phyloP scores from a whole-genome alignment of 2,888 invertebrate genomes.

The Ophion ellenae region DNA sequence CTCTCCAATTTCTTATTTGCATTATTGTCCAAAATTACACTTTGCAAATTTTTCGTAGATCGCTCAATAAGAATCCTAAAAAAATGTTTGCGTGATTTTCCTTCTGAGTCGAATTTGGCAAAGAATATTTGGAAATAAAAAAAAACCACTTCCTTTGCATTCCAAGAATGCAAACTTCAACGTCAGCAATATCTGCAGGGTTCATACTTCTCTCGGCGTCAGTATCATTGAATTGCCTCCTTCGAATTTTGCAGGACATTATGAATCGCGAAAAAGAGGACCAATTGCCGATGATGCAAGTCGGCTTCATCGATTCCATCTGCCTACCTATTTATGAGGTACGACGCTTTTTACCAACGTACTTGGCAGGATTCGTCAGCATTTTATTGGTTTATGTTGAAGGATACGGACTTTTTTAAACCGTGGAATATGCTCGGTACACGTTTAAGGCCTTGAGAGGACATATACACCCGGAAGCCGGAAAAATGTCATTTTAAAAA shows the following conservation, averaged over 20 bases:
- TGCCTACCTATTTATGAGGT: constrained; percentile 97
- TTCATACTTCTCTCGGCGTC: neutral
- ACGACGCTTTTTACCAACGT: constrained; percentile 62
- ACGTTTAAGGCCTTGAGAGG: too few species aligned
- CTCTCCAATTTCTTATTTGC: too few species aligned
- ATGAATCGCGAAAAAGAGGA: constrained; percentile 98
- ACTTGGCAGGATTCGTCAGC: neutral
- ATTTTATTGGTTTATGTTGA: neutral
- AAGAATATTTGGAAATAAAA: too few species aligned
- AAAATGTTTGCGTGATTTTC: neutral
- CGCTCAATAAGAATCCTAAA: too few species aligned
- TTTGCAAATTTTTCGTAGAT: too few species aligned
- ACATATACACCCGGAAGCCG: too few species aligned
- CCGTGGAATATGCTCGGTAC: too few species aligned
- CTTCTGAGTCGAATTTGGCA: too few species aligned
- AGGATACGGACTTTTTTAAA: neutral
- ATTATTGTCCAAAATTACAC: too few species aligned
- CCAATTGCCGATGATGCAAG: constrained; percentile 97
- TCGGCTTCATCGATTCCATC: constrained; percentile 97
- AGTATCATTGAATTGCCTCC: constrained; percentile 1
- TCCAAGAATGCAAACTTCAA: too few species aligned
- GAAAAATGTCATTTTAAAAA: too few species aligned
- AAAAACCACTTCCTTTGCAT: neutral
- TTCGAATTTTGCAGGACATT: constrained; percentile 89
- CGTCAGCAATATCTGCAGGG: neutral